Evolutionary conservation across 2,888 invertebrate genomes (phyloP), one percentile per base, ranked within the genome.

Genomic region (Salpingus planirostris): DNA sequence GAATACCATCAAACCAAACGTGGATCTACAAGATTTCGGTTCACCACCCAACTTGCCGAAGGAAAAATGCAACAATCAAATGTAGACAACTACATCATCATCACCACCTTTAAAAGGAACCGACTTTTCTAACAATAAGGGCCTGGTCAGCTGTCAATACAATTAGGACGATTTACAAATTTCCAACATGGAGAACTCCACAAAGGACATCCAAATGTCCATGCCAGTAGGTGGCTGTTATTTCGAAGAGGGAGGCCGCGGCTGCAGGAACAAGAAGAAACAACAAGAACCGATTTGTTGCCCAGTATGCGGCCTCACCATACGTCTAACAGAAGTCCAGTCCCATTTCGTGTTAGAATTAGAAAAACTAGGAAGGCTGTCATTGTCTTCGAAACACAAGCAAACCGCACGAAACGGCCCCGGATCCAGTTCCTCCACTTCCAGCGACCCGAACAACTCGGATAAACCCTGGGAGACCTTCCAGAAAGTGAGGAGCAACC

Each of bases 291-390:
- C 80, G 8, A 72, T 76, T n/a, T 84, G 74, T 59, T 93, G 93
- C 61, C 92, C 93, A 0, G 83, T 88, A 1, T 93, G 93, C 61
- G 84, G 90, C 41, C 77, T 85, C 38, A 88, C 89, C 2, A 72
- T 93, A 24, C 69, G 89, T 27, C 74, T 79, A 2, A 78, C 80
- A 2, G 92, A 92, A 61, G 68, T 91, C n/a, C 86, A 88, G 47
- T 69, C 78, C 13, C 93, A 92, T 65, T 76, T 87, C 44, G 66
- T 76, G 27, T 70, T 84, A 39, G 92, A 92, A 67, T 69, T 91
- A 42, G 83, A 85, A 40, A 78, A 79, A 46, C 65, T 87, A 28
- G 67, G 69, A 51, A 76, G 76, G 59, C 56, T 76, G 27, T n/a
- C n/a, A n/a, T 67, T 68, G 5, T 45, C 49, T 12, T 49, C 54